phyloP scores from a whole-genome alignment of 2,113 vertebrate species.

The Perca fluviatilis region DNA sequence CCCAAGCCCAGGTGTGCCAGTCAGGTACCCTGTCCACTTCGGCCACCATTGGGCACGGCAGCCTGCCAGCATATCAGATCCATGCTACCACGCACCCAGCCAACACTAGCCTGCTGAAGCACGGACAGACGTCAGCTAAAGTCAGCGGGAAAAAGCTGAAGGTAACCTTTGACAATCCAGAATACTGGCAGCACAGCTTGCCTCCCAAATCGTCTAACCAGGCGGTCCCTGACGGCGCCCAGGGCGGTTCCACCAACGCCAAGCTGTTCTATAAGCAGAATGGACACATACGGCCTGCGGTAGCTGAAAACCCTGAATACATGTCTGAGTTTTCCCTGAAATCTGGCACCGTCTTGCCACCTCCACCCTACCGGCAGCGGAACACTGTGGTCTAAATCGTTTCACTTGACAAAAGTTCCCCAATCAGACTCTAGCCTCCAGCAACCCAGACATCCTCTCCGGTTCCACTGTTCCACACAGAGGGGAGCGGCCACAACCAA shows the following conservation, averaged over 20 bases:
- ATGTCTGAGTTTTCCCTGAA: slow-evolving; percentile 95
- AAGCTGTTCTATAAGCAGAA: slow-evolving; percentile 98
- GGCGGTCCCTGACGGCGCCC: slow-evolving; percentile 79
- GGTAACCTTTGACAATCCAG: slow-evolving; percentile 98
- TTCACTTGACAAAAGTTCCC: slow-evolving; percentile 31
- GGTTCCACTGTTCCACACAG: slow-evolving; percentile 50
- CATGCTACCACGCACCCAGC: slow-evolving; percentile 68
- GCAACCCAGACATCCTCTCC: slow-evolving; percentile 56
- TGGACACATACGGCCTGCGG: slow-evolving; percentile 91
- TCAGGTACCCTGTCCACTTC: slow-evolving; percentile 63
- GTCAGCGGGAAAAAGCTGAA: slow-evolving; percentile 90
- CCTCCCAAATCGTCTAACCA: slow-evolving; percentile 90
- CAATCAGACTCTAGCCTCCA: slow-evolving; percentile 48
- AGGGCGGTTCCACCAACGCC: slow-evolving; percentile 92
- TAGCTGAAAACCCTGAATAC: slow-evolving; percentile 97
- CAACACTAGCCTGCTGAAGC: slow-evolving; percentile 73
- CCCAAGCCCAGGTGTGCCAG: slow-evolving; percentile 67
- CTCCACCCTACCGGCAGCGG: slow-evolving; percentile 97
- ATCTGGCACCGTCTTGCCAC: slow-evolving; percentile 92
- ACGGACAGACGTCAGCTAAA: slow-evolving; percentile 76
- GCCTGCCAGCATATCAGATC: slow-evolving; percentile 77
- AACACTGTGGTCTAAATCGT: slow-evolving; percentile 94
- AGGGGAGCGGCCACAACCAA: slow-evolving; percentile 29
- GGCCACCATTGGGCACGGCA: slow-evolving; percentile 67
- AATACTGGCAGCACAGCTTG: slow-evolving; percentile 98